A percentile compares a stretch with the other conserved stretches of the same genome.
Evolutionary conservation across 2,888 invertebrate species (phyloP).

Genomic region (Hermodice carunculata): DNA sequence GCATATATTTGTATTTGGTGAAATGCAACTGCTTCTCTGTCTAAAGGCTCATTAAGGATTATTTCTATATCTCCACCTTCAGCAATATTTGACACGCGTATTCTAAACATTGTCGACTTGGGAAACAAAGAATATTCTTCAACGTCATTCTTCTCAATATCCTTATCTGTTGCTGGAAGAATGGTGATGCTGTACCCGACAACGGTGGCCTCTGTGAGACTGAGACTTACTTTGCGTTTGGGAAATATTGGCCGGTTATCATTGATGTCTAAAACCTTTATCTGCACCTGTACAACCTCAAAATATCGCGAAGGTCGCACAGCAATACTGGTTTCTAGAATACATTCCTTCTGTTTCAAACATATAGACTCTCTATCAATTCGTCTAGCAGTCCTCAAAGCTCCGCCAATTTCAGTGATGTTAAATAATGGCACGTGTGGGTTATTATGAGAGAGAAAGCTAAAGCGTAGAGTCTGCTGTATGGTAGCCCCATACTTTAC

Average conservation of each 20-base stretch:
- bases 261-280: conserved; percentile 49
- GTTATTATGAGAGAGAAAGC: background rate
- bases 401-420: conserved; percentile 1
- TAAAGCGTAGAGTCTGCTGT: background rate
- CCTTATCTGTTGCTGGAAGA: too few species aligned
- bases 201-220: conserved; percentile 40
- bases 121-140: too few species aligned
- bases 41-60: too few species aligned
- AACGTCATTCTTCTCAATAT: too few species aligned
- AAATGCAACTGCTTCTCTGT: conserved; percentile 88
- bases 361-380: conserved; percentile 29
- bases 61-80: too few species aligned
- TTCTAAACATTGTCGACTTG: too few species aligned
- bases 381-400: background rate
- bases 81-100: too few species aligned
- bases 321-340: conserved; percentile 16
- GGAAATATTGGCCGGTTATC: conserved; percentile 51
- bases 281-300: conserved; percentile 72
- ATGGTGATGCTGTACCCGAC: too few species aligned
- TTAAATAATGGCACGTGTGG: conserved; percentile 2
- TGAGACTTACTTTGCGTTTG: conserved; percentile 16
- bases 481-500: conserved; percentile 1
- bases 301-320: conserved; percentile 56
- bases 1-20: conserved; percentile 62
- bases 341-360: conserved; percentile 8